phyloP scores from a whole-genome alignment of 1,140 invertebrate species.

The Drosophila persimilis region DNA sequence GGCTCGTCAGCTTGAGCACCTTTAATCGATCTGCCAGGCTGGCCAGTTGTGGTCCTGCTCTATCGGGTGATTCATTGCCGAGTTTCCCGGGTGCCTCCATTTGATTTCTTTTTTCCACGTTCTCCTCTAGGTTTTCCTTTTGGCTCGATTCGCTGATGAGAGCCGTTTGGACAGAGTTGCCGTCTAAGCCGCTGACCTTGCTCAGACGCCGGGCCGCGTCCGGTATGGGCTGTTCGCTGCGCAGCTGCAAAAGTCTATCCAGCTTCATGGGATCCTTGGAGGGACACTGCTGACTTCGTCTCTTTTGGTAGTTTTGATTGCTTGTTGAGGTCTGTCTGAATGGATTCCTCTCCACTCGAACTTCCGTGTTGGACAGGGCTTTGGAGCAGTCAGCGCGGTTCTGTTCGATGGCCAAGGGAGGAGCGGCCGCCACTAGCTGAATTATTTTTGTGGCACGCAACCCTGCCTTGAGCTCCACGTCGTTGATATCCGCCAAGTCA shows the following conservation, averaged over 20 bases:
- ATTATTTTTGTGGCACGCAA: slow-evolving; percentile 4
- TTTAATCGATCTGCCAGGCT: no score
- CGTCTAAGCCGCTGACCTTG: slow-evolving; percentile 6
- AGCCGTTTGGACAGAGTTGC: slow-evolving; percentile 11
- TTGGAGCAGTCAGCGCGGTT: neutral
- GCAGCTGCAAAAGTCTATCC: neutral
- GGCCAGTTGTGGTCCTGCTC: no score
- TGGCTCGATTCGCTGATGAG: neutral
- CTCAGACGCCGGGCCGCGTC: slow-evolving; percentile 12
- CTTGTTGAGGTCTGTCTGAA: no score
- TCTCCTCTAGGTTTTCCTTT: no score
- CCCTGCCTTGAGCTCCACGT: neutral
- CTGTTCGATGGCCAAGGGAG: neutral
- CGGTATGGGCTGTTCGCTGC: slow-evolving; percentile 2
- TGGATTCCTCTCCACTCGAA: no score
- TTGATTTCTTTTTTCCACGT: no score
- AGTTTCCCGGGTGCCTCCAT: no score
- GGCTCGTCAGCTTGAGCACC: no score
- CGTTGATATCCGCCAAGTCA: slow-evolving; percentile 32
- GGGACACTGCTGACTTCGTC: neutral
- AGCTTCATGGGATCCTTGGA: neutral
- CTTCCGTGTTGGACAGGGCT: no score
- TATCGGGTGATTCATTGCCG: no score
- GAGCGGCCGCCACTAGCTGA: neutral
- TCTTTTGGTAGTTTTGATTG: no score